These are phyloP conservation scores for Dolichoris vasculosae DNA, from an alignment of 1,140 invertebrate species.

Conservation along the genomic window DNA sequence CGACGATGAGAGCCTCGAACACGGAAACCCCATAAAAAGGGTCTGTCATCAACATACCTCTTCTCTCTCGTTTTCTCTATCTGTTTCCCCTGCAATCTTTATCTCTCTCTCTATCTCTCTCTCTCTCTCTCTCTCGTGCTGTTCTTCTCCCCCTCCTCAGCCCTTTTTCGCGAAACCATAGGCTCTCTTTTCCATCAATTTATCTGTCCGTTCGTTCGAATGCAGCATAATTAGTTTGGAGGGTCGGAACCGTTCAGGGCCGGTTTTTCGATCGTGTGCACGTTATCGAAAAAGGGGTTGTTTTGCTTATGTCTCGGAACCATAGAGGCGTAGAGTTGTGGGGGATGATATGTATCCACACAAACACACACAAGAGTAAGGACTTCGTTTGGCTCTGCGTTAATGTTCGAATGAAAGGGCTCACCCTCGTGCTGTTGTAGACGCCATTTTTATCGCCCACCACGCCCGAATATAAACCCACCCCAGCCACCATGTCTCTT, in stretches of 20 bases:
- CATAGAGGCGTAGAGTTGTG: constrained; percentile 59
- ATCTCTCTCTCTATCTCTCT: not conserved
- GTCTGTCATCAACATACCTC: constrained; percentile 58
- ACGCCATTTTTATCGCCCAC: constrained; percentile 67
- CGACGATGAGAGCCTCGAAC: constrained; percentile 33
- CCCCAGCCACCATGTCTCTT: constrained; percentile 9
- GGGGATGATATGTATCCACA: not conserved
- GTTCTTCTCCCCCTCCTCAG: not conserved
- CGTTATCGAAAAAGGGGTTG: constrained; percentile 28
- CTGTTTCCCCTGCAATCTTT: not conserved
- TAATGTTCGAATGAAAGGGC: constrained; percentile 57
- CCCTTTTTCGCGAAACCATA: constrained; percentile 55
- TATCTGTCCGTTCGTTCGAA: constrained; percentile 53
- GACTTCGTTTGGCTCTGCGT: constrained; percentile 55
- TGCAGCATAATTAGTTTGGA: constrained; percentile 64
- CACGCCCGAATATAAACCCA: constrained; percentile 60
- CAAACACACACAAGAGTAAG: not conserved
- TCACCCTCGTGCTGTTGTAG: constrained; percentile 32
- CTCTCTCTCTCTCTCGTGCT: not conserved
- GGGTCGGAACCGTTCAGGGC: constrained; percentile 46
- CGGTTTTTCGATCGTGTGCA: constrained; percentile 26
- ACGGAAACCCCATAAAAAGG: constrained; percentile 53
- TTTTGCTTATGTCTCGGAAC: constrained; percentile 48
- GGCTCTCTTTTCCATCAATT: constrained; percentile 52
- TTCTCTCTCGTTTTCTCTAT: not conserved